Evolutionary conservation across 1,140 invertebrate species (phyloP).

Genomic region (Dysdera silvatica): DNA sequence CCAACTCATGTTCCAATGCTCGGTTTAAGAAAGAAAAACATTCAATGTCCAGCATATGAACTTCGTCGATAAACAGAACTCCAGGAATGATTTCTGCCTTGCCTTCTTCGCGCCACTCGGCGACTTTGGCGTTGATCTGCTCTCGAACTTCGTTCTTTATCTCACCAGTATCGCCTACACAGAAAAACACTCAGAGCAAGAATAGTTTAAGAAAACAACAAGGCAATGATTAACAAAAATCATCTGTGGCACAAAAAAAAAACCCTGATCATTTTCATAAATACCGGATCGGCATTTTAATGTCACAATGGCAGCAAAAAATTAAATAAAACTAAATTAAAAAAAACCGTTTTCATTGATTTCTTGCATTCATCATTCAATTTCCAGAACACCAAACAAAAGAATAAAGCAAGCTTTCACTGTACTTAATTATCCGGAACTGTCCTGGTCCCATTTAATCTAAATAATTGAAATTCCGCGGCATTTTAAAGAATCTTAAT

Average conservation of each 20-base stretch:
- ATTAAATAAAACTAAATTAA: not conserved
- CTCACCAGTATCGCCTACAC: slow-evolving; percentile 89
- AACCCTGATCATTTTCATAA: not conserved
- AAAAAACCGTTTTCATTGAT: no score
- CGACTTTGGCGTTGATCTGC: slow-evolving; percentile 96
- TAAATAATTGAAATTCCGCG: no score
- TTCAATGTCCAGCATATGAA: slow-evolving; percentile 98
- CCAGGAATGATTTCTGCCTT: slow-evolving; percentile 98
- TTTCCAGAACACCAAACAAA: no score
- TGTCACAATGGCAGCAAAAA: not conserved
- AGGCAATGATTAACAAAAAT: no score
- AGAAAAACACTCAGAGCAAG: slow-evolving; percentile 6
- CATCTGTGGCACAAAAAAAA: no score
- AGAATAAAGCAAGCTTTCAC: no score
- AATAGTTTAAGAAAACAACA: not conserved
- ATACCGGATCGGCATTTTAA: not conserved
- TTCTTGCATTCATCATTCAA: no score
- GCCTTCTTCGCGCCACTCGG: slow-evolving; percentile 98
- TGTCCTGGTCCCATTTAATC: no score
- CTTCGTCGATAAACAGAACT: slow-evolving; percentile 85
- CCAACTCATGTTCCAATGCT: slow-evolving; percentile 92
- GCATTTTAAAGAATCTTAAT: no score
- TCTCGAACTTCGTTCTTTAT: slow-evolving; percentile 96
- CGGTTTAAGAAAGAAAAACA: slow-evolving; percentile 97
- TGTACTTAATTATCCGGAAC: no score